Percentiles rank a stretch among this genome's conserved stretches.
phyloP scores from a whole-genome alignment of 2,888 invertebrate species.

The Rotaria socialis region DNA sequence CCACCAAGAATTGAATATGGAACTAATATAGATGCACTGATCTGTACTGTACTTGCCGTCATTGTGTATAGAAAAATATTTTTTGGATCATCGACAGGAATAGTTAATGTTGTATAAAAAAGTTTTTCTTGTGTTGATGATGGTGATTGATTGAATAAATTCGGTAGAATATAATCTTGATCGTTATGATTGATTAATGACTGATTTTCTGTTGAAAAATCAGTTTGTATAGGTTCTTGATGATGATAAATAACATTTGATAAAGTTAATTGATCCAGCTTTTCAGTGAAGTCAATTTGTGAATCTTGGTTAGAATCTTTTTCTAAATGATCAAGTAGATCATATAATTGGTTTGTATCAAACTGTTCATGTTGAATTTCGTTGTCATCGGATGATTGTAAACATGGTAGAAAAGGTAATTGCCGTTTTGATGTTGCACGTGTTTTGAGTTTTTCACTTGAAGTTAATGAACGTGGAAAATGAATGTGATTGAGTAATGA shows the following conservation, averaged over 20 bases:
- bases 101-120: not conserved
- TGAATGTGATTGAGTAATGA: not conserved
- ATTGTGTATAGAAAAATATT: not conserved
- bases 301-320: not conserved
- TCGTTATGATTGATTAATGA: not conserved
- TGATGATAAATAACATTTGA: not conserved
- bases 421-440: not conserved
- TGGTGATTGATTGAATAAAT: not conserved
- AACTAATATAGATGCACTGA: conserved; percentile 26
- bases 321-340: not conserved
- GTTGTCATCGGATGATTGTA: not conserved
- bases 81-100: not conserved
- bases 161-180: not conserved
- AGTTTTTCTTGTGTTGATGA: not conserved
- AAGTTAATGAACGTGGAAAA: conserved; percentile 9
- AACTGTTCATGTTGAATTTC: not conserved
- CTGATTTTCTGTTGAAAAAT: not conserved
- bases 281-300: not conserved
- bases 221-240: not conserved
- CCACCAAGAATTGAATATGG: not conserved
- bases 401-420: not conserved
- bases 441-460: not conserved
- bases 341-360: not conserved
- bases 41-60: not conserved
- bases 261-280: not conserved